Evolutionary conservation across 2,888 invertebrate genomes (phyloP).

Genomic region (Myathropa florea): DNA sequence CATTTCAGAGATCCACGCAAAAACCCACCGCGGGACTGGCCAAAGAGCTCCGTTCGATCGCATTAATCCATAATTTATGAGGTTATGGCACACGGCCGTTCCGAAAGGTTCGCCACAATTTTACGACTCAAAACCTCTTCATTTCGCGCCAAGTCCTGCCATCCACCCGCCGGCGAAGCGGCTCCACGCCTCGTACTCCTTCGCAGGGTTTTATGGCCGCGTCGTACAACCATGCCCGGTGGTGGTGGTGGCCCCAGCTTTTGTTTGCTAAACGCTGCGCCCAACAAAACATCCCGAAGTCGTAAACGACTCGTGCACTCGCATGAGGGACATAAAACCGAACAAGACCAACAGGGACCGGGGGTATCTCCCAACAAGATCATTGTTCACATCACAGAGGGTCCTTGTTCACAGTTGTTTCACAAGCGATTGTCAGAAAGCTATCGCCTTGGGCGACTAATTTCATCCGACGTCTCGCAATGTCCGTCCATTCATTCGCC

Average conservation of each 20-base stretch:
- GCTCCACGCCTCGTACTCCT: background rate
- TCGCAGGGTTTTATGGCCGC: background rate
- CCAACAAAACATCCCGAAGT: background rate
- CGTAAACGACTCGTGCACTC: background rate
- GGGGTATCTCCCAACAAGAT: slow-evolving; percentile 20
- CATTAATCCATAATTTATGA: slow-evolving; percentile 24
- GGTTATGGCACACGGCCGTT: slow-evolving; percentile 1
- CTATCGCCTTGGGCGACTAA: slow-evolving; percentile 32
- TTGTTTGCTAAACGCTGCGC: slow-evolving; percentile 35
- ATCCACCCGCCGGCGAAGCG: too few species aligned
- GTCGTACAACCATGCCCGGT: background rate
- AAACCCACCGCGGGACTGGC: too few species aligned
- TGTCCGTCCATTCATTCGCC: background rate
- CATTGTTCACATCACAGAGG: slow-evolving; percentile 3
- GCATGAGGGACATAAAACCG: background rate
- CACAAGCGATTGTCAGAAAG: slow-evolving; percentile 9
- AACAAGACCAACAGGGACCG: too few species aligned
- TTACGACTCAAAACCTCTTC: slow-evolving; percentile 16
- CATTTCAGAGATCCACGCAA: too few species aligned
- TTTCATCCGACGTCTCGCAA: background rate
- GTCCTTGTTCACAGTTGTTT: slow-evolving; percentile 21
- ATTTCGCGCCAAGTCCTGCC: slow-evolving; percentile 28
- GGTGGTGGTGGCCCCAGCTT: background rate
- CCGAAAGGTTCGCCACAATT: too few species aligned
- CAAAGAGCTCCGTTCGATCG: background rate